These are phyloP conservation scores for Alsophila aescularia DNA, from an alignment of 2,888 invertebrate species.

Conservation along the genomic window DNA sequence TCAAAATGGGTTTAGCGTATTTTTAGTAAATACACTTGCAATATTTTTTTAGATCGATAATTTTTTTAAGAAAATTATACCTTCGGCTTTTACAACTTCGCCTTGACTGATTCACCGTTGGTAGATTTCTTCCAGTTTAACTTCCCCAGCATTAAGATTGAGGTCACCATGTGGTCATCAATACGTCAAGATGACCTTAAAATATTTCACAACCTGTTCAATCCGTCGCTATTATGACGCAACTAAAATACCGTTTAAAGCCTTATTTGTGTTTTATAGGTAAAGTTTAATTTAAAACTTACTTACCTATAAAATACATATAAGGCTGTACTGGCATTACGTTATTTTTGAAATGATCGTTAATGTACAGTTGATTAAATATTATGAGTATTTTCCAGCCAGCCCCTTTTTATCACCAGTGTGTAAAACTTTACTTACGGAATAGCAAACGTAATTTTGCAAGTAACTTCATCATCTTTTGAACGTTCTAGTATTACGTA, in stretches of 20 bases:
- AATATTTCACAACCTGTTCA: slow-evolving; percentile 25
- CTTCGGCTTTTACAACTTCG: not conserved
- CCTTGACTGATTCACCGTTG: slow-evolving; percentile 9
- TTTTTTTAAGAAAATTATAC: not conserved
- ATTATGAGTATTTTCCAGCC: no score
- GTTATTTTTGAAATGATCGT: no score
- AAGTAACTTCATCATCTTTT: no score
- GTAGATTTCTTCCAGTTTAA: not conserved
- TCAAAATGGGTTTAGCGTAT: no score
- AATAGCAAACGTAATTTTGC: no score
- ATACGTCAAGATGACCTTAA: slow-evolving; percentile 17
- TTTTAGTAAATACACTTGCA: no score
- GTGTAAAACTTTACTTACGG: no score
- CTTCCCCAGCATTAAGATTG: slow-evolving; percentile 1
- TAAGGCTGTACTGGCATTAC: no score
- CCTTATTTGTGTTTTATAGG: not conserved
- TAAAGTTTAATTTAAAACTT: not conserved
- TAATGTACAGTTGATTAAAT: no score
- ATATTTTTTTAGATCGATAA: not conserved
- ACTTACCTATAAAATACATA: no score
- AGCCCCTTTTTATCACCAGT: no score
- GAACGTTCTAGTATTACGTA: no score
- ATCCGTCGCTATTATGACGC: slow-evolving; percentile 20
- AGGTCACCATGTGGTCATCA: slow-evolving; percentile 14
- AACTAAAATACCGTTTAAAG: slow-evolving; percentile 18